Evolutionary conservation across 2,113 vertebrate genomes (phyloP).

Genomic region (Sapayoa aenigma): DNA sequence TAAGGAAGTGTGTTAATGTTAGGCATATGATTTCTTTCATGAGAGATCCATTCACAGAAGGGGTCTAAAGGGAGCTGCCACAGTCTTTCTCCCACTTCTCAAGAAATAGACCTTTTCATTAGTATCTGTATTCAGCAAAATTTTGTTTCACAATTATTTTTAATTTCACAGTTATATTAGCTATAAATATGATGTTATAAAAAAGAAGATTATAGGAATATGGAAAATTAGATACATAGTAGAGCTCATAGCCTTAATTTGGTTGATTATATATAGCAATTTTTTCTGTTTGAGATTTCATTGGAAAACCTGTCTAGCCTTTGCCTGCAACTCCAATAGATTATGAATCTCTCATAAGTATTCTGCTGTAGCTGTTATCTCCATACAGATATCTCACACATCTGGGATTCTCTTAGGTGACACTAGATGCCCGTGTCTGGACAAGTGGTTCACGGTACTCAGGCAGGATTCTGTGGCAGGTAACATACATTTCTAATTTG

Average conservation of each 20-base stretch:
- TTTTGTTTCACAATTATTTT: neutral
- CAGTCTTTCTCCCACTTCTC: neutral
- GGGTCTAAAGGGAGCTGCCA: neutral
- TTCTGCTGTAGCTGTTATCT: neutral
- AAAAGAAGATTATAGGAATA: neutral
- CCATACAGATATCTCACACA: neutral
- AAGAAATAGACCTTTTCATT: neutral
- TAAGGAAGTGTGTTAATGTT: neutral
- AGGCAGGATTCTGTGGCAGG: neutral
- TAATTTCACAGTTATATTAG: neutral
- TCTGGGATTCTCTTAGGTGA: neutral
- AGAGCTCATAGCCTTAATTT: neutral
- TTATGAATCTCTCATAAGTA: neutral
- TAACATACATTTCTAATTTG: neutral
- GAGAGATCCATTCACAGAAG: neutral
- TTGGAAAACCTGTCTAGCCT: neutral
- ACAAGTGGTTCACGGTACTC: neutral
- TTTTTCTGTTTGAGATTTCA: neutral
- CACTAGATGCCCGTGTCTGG: neutral
- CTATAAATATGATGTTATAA: neutral
- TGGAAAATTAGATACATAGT: neutral
- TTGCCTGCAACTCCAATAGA: neutral
- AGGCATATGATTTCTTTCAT: neutral
- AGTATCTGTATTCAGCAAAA: neutral
- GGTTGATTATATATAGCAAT: neutral